These are phyloP conservation scores for Rhogogaster chlorosoma DNA, from an alignment of 2,888 invertebrate genomes.

Conservation along the genomic window DNA sequence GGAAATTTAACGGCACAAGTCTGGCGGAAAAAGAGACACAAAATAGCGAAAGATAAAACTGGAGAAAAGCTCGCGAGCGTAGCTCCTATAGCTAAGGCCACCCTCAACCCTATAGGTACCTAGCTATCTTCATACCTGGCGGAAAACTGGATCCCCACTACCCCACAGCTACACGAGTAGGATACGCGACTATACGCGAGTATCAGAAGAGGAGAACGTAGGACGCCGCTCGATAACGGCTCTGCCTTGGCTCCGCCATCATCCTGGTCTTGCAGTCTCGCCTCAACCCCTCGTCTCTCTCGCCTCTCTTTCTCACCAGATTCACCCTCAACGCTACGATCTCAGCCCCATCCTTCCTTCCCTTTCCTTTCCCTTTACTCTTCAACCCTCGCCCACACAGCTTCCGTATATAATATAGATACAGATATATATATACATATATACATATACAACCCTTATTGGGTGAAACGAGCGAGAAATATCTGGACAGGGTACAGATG, in stretches of 20 bases:
- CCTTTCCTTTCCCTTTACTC: neutral
- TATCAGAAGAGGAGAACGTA: constrained; percentile 40
- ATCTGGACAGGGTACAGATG: neutral
- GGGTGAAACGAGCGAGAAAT: neutral
- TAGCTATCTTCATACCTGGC: neutral
- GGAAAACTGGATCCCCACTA: constrained; percentile 32
- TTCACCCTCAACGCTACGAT: neutral
- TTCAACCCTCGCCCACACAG: neutral
- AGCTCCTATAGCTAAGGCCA: neutral
- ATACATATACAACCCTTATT: neutral
- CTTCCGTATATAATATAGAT: neutral
- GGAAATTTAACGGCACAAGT: neutral
- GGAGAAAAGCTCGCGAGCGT: constrained; percentile 29
- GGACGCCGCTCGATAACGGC: constrained; percentile 69
- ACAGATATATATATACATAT: neutral
- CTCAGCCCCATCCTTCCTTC: neutral
- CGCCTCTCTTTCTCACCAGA: neutral
- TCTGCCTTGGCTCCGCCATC: constrained; percentile 61
- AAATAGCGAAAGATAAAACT: constrained; percentile 34
- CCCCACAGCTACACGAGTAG: neutral
- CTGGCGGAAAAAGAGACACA: constrained; percentile 23
- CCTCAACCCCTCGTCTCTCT: neutral
- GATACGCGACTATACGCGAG: constrained; percentile 10
- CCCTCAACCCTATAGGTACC: constrained; percentile 11
- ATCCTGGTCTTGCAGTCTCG: constrained; percentile 47